Evolutionary conservation across 2,888 invertebrate species (phyloP).

Genomic region (Choreutis nemorana): DNA sequence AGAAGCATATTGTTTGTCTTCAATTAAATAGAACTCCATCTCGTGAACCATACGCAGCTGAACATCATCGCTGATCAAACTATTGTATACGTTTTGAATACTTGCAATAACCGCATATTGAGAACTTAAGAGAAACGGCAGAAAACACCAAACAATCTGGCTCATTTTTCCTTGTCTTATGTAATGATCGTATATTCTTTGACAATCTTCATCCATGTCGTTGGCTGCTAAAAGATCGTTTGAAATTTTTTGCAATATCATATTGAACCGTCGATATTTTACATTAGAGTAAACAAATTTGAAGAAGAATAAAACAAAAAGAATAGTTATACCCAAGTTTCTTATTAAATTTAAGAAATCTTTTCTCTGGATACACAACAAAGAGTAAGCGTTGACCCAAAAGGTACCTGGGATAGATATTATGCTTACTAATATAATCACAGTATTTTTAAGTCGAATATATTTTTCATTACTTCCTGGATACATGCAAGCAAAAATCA

Average conservation of each 20-base stretch:
- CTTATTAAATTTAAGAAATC: constrained; percentile 33
- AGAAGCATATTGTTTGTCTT: constrained; percentile 32
- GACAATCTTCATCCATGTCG: constrained; percentile 25
- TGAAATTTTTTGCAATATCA: constrained; percentile 27
- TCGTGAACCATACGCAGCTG: constrained; percentile 35
- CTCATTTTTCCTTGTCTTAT: constrained; percentile 26
- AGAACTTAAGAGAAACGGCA: constrained; percentile 25
- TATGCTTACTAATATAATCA: constrained; percentile 16
- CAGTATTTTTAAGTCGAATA: constrained; percentile 14
- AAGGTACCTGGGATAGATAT: constrained; percentile 24
- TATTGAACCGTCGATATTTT: constrained; percentile 23
- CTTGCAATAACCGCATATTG: constrained; percentile 35
- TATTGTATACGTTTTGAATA: constrained; percentile 25
- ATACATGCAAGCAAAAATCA: constrained; percentile 31
- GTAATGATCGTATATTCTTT: constrained; percentile 26
- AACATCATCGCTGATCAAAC: constrained; percentile 24
- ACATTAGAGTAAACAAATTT: constrained; percentile 30
- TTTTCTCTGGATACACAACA: constrained; percentile 21
- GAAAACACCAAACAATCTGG: constrained; percentile 29
- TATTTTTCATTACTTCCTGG: constrained; percentile 33
- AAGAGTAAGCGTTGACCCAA: constrained; percentile 31
- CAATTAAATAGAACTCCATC: constrained; percentile 30
- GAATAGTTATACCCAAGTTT: constrained; percentile 28
- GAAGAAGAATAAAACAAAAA: constrained; percentile 29
- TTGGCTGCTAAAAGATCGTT: constrained; percentile 30